Evolutionary conservation across 2,797 vertebrate genomes (phyloP), one percentile per base, ranked within the genome.

Genomic region (Tokudaia tokunoshimensis): DNA sequence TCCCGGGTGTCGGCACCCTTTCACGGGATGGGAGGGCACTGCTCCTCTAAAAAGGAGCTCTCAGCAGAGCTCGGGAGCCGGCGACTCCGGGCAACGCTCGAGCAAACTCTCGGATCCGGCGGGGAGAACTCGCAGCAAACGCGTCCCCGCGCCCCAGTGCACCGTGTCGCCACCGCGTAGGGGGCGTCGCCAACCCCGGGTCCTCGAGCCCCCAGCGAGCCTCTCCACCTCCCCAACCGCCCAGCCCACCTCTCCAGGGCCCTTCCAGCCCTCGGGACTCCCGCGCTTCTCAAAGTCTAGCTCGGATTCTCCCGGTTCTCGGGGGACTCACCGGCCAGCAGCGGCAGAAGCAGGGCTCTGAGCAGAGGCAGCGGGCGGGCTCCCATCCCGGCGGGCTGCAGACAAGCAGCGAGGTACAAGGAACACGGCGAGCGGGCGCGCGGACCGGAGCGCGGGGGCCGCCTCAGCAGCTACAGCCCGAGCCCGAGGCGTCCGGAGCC

Each of bases 241-340:
- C 94, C 92, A 61, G n/a, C 41, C 59, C 67, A 63, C 65, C 50
- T 61, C 91, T 52, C 85, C 76, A 6, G 63, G 55, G 74, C 91
- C 83, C 19, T 31, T 37, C 83, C 84, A n/a, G 59, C 70, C 24
- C 93, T 47, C 52, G 22, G 61, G 89, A 41, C 47, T 75, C 92
- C 61, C 70, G 55, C 61, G 70, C 70, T 37, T 84, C 79, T 34
- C 6, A 57, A 61, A 63, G 78, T 90, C 89, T 81, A 80, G 92
- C 93, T 76, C 55, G 24, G 63, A 67, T 37, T 26, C 70, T 15
- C 52, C n/a, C 20, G 34, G 34, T 74, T 41, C 70, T 57, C 50
- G 22, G 47, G 44, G 75, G 74, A 97, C 98, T 98, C 96, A 98
- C 98, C 95, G 31, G 91, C 87, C 74, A 97, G 96, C 81, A 98